phyloP scores from a whole-genome alignment of 2,113 vertebrate species.

The Perca fluviatilis region DNA sequence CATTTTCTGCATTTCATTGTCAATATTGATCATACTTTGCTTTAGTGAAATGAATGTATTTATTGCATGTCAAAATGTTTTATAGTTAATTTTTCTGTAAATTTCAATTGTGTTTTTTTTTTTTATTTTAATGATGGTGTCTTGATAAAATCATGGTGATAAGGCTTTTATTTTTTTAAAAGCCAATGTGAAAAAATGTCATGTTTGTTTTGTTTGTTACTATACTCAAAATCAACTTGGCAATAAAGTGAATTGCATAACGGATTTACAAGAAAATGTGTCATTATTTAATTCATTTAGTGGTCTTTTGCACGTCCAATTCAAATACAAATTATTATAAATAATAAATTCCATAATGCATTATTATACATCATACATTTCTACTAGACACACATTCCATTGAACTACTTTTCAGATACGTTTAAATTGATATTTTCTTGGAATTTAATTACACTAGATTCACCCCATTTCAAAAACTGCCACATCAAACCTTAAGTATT shows the following conservation, averaged over 20 bases:
- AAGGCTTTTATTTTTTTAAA: constrained; percentile 85
- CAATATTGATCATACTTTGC: constrained; percentile 81
- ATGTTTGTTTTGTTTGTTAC: constrained; percentile 77
- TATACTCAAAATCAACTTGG: constrained; percentile 86
- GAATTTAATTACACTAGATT: constrained; percentile 16
- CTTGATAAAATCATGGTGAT: constrained; percentile 79
- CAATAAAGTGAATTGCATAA: constrained; percentile 87
- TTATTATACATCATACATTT: neutral
- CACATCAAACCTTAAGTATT: constrained; percentile 2
- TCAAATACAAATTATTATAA: neutral
- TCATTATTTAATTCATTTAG: constrained; percentile 20
- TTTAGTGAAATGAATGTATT: constrained; percentile 89
- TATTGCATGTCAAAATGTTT: constrained; percentile 89
- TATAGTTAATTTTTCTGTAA: constrained; percentile 82
- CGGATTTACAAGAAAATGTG: constrained; percentile 40
- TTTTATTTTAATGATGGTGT: constrained; percentile 77
- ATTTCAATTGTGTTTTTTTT: constrained; percentile 81
- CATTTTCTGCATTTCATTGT: constrained; percentile 72
- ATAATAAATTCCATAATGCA: neutral
- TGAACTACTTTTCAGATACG: neutral
- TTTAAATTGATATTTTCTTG: neutral
- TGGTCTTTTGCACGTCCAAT: neutral
- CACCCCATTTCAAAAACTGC: neutral
- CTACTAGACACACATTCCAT: neutral
- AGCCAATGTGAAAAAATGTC: constrained; percentile 82